Conservation (phyloP, 2,113 vertebrate genomes). For the Gymnogyps californianus region DNA sequence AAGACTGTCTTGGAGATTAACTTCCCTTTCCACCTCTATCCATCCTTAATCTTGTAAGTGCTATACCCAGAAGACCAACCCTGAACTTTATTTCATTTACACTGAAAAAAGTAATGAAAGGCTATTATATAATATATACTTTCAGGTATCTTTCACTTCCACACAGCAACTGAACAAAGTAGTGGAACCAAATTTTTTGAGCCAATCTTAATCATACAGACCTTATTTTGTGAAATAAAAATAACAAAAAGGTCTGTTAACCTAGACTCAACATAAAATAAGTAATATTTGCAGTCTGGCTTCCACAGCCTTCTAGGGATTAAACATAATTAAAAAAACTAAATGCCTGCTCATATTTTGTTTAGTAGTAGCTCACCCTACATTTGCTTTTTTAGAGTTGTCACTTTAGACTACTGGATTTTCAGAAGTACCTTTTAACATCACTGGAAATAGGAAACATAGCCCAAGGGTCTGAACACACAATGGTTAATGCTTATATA, state of each 20-base stretch:
- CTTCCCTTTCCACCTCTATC: background rate
- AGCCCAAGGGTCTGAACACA: background rate
- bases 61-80: background rate
- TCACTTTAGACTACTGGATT: background rate
- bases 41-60: background rate
- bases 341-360: slow-evolving; percentile 32
- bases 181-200: background rate
- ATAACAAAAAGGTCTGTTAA: background rate
- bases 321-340: background rate
- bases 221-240: background rate
- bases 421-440: slow-evolving; percentile 25
- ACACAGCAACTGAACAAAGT: background rate
- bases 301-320: background rate
- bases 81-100: background rate
- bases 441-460: background rate
- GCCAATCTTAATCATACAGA: background rate
- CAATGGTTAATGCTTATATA: background rate
- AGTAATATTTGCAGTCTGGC: background rate
- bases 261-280: background rate
- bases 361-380: background rate
- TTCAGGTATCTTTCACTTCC: background rate
- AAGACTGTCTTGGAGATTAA: background rate
- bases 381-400: background rate
- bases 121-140: background rate
- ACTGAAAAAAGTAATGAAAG: background rate